phyloP scores from a whole-genome alignment of 2,797 vertebrate species.

The Harpagifer antarcticus region DNA sequence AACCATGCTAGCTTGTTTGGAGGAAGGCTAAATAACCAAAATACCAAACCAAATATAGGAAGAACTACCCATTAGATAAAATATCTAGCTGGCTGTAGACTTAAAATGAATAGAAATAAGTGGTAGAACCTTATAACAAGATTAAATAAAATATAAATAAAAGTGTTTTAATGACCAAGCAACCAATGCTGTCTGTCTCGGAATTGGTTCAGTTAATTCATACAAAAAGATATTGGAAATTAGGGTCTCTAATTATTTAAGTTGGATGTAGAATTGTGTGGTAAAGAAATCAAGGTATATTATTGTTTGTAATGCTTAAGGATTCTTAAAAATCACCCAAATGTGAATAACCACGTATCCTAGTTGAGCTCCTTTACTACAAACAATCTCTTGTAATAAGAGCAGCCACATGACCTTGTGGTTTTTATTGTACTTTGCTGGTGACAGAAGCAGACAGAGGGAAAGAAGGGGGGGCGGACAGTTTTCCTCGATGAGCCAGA shows the following conservation, averaged over 20 bases:
- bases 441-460: slow-evolving; percentile 57
- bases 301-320: neutral
- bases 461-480: slow-evolving; percentile 40
- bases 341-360: slow-evolving; percentile 2
- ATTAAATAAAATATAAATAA: neutral
- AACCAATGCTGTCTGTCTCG: neutral
- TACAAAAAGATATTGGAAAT: neutral
- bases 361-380: neutral
- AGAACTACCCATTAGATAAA: too few species aligned
- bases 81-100: too few species aligned
- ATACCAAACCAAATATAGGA: too few species aligned
- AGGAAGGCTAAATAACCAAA: too few species aligned
- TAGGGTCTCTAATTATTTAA: neutral
- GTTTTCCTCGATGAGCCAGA: slow-evolving; percentile 48
- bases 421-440: slow-evolving; percentile 55
- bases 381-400: slow-evolving; percentile 52
- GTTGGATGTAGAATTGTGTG: neutral
- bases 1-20: too few species aligned
- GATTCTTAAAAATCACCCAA: slow-evolving; percentile 12
- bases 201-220: neutral
- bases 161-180: neutral
- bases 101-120: neutral
- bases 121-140: neutral
- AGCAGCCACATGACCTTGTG: slow-evolving; percentile 49
- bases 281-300: neutral